Evolutionary conservation across 2,113 vertebrate species (phyloP).

Genomic region (Pteronura brasiliensis): DNA sequence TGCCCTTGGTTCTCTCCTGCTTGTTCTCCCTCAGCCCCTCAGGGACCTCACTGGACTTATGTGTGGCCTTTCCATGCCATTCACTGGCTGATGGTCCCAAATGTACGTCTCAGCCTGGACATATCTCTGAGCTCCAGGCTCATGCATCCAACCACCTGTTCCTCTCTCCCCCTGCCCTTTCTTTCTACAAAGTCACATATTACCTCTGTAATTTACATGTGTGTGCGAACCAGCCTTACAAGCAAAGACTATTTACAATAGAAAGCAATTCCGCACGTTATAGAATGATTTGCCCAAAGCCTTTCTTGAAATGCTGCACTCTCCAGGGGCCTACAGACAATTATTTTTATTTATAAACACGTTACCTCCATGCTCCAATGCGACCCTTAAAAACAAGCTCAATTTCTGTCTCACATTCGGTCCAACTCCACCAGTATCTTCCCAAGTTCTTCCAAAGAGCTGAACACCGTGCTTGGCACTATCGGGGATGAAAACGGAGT

Average conservation of each 20-base stretch:
- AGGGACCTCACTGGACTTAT: not conserved
- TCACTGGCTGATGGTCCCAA: not conserved
- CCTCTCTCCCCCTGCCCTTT: not conserved
- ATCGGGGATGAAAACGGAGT: not conserved
- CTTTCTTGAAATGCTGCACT: not conserved
- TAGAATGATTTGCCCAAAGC: not conserved
- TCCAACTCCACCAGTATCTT: not conserved
- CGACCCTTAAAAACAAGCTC: not conserved
- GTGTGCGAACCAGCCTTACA: not conserved
- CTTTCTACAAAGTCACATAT: not conserved
- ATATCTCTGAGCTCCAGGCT: not conserved
- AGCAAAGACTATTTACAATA: not conserved
- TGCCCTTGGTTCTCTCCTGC: not conserved
- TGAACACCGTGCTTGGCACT: not conserved
- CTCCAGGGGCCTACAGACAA: not conserved
- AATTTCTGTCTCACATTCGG: not conserved
- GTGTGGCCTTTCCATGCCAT: not conserved
- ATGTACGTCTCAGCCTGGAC: not conserved
- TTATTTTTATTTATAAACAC: constrained; percentile 43
- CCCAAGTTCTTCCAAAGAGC: not conserved
- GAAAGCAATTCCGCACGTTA: not conserved
- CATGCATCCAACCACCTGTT: not conserved
- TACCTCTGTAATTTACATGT: not conserved
- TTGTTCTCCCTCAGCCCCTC: not conserved
- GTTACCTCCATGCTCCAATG: not conserved